Evolutionary conservation across 1,140 invertebrate genomes (phyloP).

Genomic region (Trichonephila clavipes): DNA sequence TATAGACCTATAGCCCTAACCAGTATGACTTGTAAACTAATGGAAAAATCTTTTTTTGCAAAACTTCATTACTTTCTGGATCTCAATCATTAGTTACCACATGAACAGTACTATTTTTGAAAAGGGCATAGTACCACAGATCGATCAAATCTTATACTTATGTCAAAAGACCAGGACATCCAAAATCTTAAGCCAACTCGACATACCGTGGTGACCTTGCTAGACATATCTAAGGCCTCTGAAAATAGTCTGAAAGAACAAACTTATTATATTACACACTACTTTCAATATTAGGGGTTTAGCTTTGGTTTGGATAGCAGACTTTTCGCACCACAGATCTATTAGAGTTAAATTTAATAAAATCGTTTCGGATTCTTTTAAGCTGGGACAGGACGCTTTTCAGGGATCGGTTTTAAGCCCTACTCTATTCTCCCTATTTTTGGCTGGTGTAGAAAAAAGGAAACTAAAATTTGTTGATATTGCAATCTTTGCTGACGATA

Average conservation of each 20-base stretch:
- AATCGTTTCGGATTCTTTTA: too few species aligned
- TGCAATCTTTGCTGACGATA: too few species aligned
- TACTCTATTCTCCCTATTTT: too few species aligned
- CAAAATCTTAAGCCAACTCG: constrained; percentile 41
- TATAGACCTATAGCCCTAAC: not conserved
- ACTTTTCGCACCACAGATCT: too few species aligned
- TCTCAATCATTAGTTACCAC: not conserved
- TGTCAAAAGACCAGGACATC: not conserved
- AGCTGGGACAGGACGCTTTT: too few species aligned
- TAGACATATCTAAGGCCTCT: not conserved
- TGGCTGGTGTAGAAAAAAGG: too few species aligned
- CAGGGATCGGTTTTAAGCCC: too few species aligned
- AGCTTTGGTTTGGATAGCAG: too few species aligned
- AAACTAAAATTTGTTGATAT: too few species aligned
- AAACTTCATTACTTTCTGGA: constrained; percentile 36
- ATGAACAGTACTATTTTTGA: constrained; percentile 3
- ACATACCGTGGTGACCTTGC: not conserved
- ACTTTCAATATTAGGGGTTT: too few species aligned
- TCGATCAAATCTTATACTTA: not conserved
- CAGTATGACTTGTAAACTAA: constrained; percentile 35
- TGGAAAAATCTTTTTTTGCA: not conserved
- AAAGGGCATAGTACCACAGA: not conserved
- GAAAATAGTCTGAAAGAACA: not conserved
- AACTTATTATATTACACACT: too few species aligned
- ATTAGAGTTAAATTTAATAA: too few species aligned